A percentile compares a stretch with the other conserved stretches of the same genome.
phyloP scores from a whole-genome alignment of 2,113 vertebrate genomes.

The Heteronetta atricapilla region DNA sequence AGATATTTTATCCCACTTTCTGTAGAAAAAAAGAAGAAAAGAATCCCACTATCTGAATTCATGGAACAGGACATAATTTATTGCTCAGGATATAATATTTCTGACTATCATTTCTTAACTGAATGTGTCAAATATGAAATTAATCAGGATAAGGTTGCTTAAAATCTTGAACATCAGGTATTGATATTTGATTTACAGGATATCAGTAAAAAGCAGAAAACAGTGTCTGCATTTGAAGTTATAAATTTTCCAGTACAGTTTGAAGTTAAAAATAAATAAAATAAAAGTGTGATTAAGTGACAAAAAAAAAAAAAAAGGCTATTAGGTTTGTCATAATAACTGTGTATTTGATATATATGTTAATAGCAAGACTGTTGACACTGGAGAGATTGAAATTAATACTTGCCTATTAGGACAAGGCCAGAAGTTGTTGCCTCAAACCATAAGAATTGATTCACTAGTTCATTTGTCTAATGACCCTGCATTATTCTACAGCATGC shows the following conservation, averaged over 20 bases:
- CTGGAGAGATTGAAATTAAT: conserved; percentile 70
- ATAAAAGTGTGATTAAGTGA: neutral
- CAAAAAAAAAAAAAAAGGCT: neutral
- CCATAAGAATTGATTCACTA: conserved; percentile 73
- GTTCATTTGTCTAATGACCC: conserved; percentile 68
- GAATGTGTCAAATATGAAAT: neutral
- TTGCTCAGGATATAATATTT: neutral
- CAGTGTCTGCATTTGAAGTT: neutral
- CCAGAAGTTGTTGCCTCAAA: conserved; percentile 71
- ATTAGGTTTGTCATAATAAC: conserved; percentile 33
- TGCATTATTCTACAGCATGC: neutral
- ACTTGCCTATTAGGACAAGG: conserved; percentile 60
- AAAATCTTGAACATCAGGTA: neutral
- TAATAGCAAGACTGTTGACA: conserved; percentile 65
- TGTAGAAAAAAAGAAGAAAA: neutral
- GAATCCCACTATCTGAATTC: neutral
- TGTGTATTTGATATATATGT: conserved; percentile 49
- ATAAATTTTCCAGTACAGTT: neutral
- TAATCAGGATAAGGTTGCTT: neutral
- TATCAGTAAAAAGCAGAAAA: neutral
- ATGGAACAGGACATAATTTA: neutral
- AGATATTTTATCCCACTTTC: neutral
- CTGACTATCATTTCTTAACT: neutral
- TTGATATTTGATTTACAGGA: neutral
- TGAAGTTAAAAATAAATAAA: neutral